Evolutionary conservation across 2,113 vertebrate species (phyloP).

Genomic region (Chionis minor): DNA sequence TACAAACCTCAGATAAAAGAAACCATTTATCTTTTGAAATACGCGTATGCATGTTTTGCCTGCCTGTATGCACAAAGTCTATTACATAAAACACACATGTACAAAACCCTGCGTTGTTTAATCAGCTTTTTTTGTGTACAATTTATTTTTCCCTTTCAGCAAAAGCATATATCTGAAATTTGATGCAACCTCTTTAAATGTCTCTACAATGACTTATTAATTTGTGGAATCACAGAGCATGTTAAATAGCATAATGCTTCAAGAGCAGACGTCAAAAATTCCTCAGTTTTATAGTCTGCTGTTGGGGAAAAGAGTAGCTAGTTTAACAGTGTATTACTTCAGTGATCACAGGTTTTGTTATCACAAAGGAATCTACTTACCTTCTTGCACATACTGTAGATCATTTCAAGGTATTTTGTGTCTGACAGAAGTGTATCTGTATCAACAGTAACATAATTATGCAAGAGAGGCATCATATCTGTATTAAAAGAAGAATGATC

Average conservation of each 20-base stretch:
- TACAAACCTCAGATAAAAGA: neutral
- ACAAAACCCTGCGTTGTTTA: neutral
- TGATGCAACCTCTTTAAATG: neutral
- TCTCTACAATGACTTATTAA: neutral
- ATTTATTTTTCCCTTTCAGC: neutral
- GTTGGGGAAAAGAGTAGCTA: neutral
- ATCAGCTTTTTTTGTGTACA: neutral
- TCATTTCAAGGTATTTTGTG: conserved; percentile 98
- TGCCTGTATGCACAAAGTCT: neutral
- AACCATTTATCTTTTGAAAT: neutral
- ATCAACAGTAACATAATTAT: conserved; percentile 98
- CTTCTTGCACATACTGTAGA: conserved; percentile 99
- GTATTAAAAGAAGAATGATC: conserved; percentile 38
- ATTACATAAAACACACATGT: neutral
- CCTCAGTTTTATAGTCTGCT: neutral
- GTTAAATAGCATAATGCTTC: neutral
- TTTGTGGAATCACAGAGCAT: neutral
- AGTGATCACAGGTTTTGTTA: neutral
- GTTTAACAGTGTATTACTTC: neutral
- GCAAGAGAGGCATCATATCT: conserved; percentile 99
- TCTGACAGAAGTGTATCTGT: conserved; percentile 95
- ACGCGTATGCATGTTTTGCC: rapidly evolving
- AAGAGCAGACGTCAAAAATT: neutral
- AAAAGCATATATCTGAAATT: neutral
- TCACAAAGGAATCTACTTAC: conserved; percentile 68